These are phyloP conservation scores for Erannis defoliaria DNA, from an alignment of 2,888 invertebrate species.

Conservation along the genomic window DNA sequence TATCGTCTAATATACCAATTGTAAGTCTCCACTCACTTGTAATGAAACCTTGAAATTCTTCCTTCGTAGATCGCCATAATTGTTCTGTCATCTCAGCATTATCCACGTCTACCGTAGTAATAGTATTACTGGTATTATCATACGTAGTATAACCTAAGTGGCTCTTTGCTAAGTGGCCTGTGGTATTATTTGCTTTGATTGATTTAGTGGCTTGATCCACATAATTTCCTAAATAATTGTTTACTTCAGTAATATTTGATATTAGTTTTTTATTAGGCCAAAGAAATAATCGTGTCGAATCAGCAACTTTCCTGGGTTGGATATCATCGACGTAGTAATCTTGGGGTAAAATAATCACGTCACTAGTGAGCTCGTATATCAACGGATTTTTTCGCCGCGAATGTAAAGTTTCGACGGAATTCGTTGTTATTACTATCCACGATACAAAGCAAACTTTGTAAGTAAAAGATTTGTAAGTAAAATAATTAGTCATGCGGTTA, in stretches of 20 bases:
- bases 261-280: neutral
- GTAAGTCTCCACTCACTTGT: conserved; percentile 1
- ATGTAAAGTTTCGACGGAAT: conserved; percentile 35
- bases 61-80: neutral
- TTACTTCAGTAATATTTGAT: neutral
- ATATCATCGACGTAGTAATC: conserved; percentile 48
- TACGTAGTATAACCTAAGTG: too few species aligned
- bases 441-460: neutral
- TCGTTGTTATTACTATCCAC: neutral
- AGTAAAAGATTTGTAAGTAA: neutral
- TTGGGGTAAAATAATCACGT: conserved; percentile 48
- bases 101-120: neutral
- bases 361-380: conserved; percentile 41
- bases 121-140: too few species aligned
- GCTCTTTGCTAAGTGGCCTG: too few species aligned
- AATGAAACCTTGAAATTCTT: neutral
- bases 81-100: neutral
- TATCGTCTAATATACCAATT: neutral
- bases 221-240: neutral
- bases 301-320: neutral
- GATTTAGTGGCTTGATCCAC: neutral
- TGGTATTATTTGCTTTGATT: neutral
- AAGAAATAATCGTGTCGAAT: neutral
- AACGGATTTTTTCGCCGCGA: conserved; percentile 52
- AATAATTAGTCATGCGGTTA: neutral